These are phyloP conservation scores for Coranthus polyacanthus DNA, from an alignment of 2,797 vertebrate genomes.

Conservation along the genomic window DNA sequence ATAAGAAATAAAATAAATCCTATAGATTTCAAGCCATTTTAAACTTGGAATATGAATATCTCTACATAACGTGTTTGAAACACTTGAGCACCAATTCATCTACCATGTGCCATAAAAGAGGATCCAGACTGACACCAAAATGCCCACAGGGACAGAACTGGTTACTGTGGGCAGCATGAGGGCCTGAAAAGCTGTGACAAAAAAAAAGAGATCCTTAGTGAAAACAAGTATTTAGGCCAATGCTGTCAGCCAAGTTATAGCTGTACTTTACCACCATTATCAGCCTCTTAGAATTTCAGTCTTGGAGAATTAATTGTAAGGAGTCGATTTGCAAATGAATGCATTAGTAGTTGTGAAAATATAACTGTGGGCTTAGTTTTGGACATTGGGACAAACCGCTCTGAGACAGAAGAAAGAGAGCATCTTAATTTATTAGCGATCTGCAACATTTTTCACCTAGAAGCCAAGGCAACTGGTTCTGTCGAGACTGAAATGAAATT, in stretches of 20 bases:
- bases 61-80: slow-evolving; percentile 22
- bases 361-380: slow-evolving; percentile 92
- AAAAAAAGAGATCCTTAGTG: slow-evolving; percentile 21
- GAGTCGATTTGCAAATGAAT: slow-evolving; percentile 98
- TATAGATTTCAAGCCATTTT: slow-evolving; percentile 9
- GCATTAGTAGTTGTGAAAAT: slow-evolving; percentile 94
- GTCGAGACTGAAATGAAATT: slow-evolving; percentile 83
- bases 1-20: slow-evolving; percentile 27
- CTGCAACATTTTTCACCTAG: slow-evolving; percentile 93
- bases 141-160: not conserved
- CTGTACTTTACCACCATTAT: slow-evolving; percentile 92
- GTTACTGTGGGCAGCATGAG: slow-evolving; percentile 30
- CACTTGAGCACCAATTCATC: slow-evolving; percentile 18
- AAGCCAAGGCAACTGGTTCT: slow-evolving; percentile 94
- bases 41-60: slow-evolving; percentile 13
- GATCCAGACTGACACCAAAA: not conserved
- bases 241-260: slow-evolving; percentile 88
- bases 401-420: slow-evolving; percentile 82
- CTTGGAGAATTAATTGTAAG: slow-evolving; percentile 89
- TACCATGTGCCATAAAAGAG: not conserved
- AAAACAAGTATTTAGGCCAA: slow-evolving; percentile 58
- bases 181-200: not conserved
- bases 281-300: slow-evolving; percentile 93
- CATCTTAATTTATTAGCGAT: slow-evolving; percentile 97
- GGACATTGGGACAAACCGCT: slow-evolving; percentile 91